Evolutionary conservation across 2,113 vertebrate species (phyloP).

Genomic region (Nibea albiflora): DNA sequence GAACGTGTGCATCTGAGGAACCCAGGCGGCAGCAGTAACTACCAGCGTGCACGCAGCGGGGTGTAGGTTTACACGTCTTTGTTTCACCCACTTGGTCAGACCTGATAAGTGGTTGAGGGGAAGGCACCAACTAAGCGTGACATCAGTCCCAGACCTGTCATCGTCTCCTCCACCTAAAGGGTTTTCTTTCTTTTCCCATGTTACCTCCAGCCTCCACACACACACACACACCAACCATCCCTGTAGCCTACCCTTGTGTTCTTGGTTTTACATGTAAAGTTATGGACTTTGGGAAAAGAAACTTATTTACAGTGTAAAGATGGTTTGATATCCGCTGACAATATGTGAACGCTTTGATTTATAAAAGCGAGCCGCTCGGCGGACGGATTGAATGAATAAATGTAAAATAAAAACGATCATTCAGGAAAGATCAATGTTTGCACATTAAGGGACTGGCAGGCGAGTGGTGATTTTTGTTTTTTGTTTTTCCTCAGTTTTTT

Average conservation of each 20-base stretch:
- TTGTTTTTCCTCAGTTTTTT: conserved; percentile 70
- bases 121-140: background rate
- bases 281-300: conserved; percentile 77
- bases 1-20: conserved; percentile 28
- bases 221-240: background rate
- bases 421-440: conserved; percentile 87
- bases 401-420: conserved; percentile 72
- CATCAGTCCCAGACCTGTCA: conserved; percentile 35
- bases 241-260: conserved; percentile 40
- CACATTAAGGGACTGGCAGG: conserved; percentile 84
- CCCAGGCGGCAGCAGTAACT: conserved; percentile 6
- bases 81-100: background rate
- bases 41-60: background rate
- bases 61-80: background rate
- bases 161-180: conserved; percentile 2
- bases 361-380: conserved; percentile 83
- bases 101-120: background rate
- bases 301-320: conserved; percentile 88
- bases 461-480: conserved; percentile 76
- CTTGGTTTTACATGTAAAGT: conserved; percentile 78
- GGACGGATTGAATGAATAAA: conserved; percentile 62
- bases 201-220: background rate
- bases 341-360: conserved; percentile 87
- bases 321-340: conserved; percentile 77
- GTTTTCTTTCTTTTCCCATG: conserved; percentile 7